Percentiles rank a stretch among this genome's conserved stretches.
phyloP scores from a whole-genome alignment of 2,888 invertebrate genomes.

The Dasypolia templi region DNA sequence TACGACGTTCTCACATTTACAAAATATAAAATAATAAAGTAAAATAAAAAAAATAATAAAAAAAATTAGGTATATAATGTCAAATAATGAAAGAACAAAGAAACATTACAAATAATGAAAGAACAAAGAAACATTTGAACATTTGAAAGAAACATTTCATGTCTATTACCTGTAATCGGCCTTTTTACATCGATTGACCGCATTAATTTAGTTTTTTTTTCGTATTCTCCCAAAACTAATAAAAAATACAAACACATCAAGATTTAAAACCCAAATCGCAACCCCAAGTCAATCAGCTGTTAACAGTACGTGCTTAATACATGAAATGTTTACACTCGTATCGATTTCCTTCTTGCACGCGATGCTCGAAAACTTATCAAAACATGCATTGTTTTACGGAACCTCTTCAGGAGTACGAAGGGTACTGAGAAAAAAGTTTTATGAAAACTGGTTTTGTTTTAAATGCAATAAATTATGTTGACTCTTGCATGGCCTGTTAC shows the following conservation, averaged over 20 bases:
- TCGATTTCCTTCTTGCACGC: slow-evolving; percentile 55
- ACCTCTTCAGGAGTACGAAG: slow-evolving; percentile 19
- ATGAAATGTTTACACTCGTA: slow-evolving; percentile 51
- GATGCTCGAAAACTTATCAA: slow-evolving; percentile 47
- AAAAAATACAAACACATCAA: background rate
- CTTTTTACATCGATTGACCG: background rate
- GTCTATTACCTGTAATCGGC: background rate
- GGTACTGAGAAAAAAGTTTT: slow-evolving; percentile 16
- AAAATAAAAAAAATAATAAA: no score
- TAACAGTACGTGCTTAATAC: slow-evolving; percentile 11
- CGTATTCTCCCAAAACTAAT: background rate
- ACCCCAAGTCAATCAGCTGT: slow-evolving; percentile 30
- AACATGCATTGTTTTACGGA: slow-evolving; percentile 46
- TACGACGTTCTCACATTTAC: no score
- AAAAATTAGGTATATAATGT: no score
- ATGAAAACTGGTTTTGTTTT: slow-evolving; percentile 12
- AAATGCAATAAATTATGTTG: background rate
- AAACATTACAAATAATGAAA: no score
- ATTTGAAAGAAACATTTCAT: no score
- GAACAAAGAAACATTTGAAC: no score
- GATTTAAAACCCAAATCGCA: background rate
- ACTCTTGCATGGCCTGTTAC: background rate
- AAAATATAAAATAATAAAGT: no score
- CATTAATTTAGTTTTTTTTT: background rate
- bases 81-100: no score